These are phyloP conservation scores for Malurus melanocephalus DNA, from an alignment of 2,113 vertebrate genomes.

Conservation along the genomic window DNA sequence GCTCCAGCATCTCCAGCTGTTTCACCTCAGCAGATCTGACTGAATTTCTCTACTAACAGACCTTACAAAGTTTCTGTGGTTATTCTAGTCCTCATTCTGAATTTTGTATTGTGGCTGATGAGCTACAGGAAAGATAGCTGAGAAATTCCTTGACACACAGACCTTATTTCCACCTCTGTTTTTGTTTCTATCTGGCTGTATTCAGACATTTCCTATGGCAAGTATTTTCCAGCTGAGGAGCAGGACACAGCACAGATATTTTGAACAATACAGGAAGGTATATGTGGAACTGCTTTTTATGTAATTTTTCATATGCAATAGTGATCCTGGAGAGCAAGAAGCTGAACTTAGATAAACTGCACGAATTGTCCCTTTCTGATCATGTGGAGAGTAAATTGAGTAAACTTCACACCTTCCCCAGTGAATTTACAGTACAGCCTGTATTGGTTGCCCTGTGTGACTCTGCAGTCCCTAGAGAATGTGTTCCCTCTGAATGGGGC, in stretches of 20 bases:
- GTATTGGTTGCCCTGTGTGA: neutral
- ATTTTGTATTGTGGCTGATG: constrained; percentile 13
- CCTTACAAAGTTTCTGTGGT: constrained; percentile 44
- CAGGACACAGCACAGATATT: neutral
- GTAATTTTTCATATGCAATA: neutral
- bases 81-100: constrained; percentile 24
- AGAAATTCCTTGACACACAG: neutral
- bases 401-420: neutral
- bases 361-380: neutral
- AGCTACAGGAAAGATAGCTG: neutral
- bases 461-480: neutral
- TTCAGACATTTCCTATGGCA: neutral
- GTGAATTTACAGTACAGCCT: neutral
- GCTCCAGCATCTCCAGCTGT: constrained; percentile 60
- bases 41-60: constrained; percentile 47
- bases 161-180: neutral
- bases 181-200: neutral
- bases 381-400: neutral
- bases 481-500: neutral
- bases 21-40: constrained; percentile 31
- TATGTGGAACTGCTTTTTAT: neutral
- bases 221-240: neutral
- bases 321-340: neutral
- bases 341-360: neutral
- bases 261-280: neutral